Percentiles rank a stretch among this genome's conserved stretches.
These are phyloP conservation scores for Drosophila rhopaloa DNA, from an alignment of 1,140 invertebrate genomes.

Conservation along the genomic window DNA sequence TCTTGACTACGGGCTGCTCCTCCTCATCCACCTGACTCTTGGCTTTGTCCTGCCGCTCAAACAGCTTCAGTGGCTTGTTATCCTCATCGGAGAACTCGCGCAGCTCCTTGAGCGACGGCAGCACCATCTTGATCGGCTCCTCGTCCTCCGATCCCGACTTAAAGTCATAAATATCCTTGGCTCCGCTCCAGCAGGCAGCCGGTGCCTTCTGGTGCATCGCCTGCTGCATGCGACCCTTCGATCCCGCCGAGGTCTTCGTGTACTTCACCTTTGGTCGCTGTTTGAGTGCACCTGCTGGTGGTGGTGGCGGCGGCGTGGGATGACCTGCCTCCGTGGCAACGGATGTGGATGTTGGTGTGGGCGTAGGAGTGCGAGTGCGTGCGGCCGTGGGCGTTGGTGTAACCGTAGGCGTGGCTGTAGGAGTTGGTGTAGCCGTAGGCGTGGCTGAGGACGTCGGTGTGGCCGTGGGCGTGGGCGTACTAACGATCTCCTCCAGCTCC, in stretches of 20 bases:
- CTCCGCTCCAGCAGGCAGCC: constrained; percentile 24
- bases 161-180: constrained; percentile 80
- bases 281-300: constrained; percentile 19
- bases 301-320: constrained; percentile 1
- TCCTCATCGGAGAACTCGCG: constrained; percentile 81
- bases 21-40: background rate
- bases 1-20: background rate
- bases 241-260: constrained; percentile 60
- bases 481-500: constrained; percentile 75
- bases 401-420: constrained; percentile 11
- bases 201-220: constrained; percentile 21
- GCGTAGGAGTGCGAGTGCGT: constrained; percentile 12
- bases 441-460: constrained; percentile 15
- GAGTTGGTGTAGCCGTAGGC: constrained; percentile 6
- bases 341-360: constrained; percentile 12
- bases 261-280: constrained; percentile 72
- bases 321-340: constrained; percentile 3
- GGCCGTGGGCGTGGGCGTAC: constrained; percentile 16
- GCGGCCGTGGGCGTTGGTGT: constrained; percentile 31
- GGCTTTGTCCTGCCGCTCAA: constrained; percentile 28
- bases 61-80: constrained; percentile 65
- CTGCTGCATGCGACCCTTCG: constrained; percentile 56
- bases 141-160: constrained; percentile 81
- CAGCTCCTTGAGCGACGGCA: constrained; percentile 74
- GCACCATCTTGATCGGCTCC: constrained; percentile 81